Percentiles rank a stretch among this genome's conserved stretches.
These are phyloP conservation scores for Pristionchus fissidentatus DNA, from an alignment of 2,888 invertebrate genomes.

Conservation along the genomic window DNA sequence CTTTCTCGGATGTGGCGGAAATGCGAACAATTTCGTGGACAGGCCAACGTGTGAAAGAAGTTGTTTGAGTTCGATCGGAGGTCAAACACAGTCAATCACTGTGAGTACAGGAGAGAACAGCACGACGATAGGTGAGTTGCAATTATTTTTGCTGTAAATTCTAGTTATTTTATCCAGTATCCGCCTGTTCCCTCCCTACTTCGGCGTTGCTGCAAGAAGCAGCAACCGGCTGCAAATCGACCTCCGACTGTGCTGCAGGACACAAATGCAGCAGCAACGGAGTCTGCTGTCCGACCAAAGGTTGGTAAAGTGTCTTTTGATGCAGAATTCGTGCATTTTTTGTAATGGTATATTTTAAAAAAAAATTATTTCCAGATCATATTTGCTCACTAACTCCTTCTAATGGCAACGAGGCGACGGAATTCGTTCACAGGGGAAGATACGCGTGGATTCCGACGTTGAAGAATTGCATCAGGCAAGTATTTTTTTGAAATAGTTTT, in stretches of 20 bases:
- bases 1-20: slow-evolving; percentile 31
- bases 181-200: neutral
- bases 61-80: neutral
- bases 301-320: neutral
- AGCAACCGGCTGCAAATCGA: neutral
- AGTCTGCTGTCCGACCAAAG: slow-evolving; percentile 2
- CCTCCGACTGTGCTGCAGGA: neutral
- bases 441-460: slow-evolving; percentile 27
- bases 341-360: too few species aligned
- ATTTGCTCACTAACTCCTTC: neutral
- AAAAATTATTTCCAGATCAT: neutral
- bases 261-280: neutral
- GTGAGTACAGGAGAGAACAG: neutral
- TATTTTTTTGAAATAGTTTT: neutral
- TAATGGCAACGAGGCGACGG: neutral
- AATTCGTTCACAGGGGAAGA: slow-evolving; percentile 8
- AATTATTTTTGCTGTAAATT: neutral
- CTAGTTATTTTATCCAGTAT: neutral
- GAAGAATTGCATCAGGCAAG: slow-evolving; percentile 34
- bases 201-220: neutral
- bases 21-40: slow-evolving; percentile 9
- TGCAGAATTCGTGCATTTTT: neutral
- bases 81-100: too few species aligned
- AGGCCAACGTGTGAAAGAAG: neutral
- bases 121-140: neutral